Conservation (phyloP, 2,113 vertebrate species). For the Prinia subflava region DNA sequence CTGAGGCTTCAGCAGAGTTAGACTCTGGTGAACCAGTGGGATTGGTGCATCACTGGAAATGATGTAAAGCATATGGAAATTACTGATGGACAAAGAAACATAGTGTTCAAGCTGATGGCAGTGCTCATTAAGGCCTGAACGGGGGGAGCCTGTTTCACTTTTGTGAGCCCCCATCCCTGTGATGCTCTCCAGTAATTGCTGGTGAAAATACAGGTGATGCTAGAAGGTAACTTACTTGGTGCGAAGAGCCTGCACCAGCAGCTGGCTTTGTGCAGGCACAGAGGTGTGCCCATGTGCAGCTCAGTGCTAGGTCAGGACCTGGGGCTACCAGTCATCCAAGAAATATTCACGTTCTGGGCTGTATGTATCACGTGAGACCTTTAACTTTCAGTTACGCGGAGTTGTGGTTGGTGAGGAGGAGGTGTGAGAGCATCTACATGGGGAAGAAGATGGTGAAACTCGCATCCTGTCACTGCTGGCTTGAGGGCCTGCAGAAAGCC, state of each 20-base stretch:
- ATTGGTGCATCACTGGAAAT: background rate
- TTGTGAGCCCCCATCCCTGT: background rate
- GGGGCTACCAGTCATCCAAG: background rate
- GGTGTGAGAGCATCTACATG: background rate
- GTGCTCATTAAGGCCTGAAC: background rate
- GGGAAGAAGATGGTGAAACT: background rate
- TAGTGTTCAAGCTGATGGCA: background rate
- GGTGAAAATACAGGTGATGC: background rate
- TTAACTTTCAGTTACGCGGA: background rate
- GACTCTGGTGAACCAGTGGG: background rate
- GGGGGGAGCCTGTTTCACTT: background rate
- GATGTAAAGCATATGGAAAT: background rate
- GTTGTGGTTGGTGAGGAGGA: background rate
- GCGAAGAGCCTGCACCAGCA: background rate
- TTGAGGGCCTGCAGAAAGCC: background rate
- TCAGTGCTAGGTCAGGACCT: background rate
- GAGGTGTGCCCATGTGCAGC: background rate
- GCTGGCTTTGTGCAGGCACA: background rate
- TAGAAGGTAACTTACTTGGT: background rate
- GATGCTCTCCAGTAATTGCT: background rate
- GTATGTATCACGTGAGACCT: background rate
- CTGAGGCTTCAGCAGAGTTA: background rate
- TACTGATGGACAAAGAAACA: background rate
- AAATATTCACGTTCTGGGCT: background rate
- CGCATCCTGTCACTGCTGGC: rapidly evolving